Base-by-base conservation (phyloP, 2,113 vertebrate genomes). In the Sprattus sprattus region DNA sequence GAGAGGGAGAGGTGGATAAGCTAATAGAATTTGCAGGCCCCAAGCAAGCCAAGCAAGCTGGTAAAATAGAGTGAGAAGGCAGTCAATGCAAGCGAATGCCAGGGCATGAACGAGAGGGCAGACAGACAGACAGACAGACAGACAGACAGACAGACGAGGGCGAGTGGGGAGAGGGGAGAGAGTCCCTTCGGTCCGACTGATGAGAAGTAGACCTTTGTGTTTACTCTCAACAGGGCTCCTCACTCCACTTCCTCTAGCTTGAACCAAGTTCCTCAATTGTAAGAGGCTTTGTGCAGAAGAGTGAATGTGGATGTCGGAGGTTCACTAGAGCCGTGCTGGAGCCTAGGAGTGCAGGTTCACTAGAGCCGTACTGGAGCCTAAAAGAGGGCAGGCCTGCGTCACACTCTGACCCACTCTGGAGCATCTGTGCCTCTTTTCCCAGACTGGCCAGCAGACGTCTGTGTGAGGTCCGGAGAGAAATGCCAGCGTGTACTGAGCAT, bases 11-110 rank as follows among this genome's bases (percentile, higher is more conserved):
- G n/a, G 60, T 2, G 83, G 84, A 83, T 83, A 18, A 52, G 67
- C 9, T 32, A 88, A 82, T 49, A 71, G n/a, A 88, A 78, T 82
- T 60, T 67, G 60, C 60, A 67, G n/a, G 54, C 60, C 60, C n/a
- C 60, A 67, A n/a, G 7, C 8, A 22, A 22, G 22, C 60, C 60
- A 64, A 22, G 60, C 60, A 8, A 25, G 60, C 60, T 25, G 7
- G 52, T 11, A 16, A 54, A 16, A 54, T 18, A 16, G 52, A 20
- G 52, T 3, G 15, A 54, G 54, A 57, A 22, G 20, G 54, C 54
- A 57, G 54, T 57, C 50, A n/a, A n/a, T n/a, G n/a, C n/a, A n/a
- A 39, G 39, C 39, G 39, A 39, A n/a, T n/a, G 39, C 39, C 1
- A 39, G 39, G 39, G 39, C 18, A 1, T 1, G 22, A 4, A 22